Conservation (phyloP, 2,888 invertebrate genomes). For the Melipona bicolor region DNA sequence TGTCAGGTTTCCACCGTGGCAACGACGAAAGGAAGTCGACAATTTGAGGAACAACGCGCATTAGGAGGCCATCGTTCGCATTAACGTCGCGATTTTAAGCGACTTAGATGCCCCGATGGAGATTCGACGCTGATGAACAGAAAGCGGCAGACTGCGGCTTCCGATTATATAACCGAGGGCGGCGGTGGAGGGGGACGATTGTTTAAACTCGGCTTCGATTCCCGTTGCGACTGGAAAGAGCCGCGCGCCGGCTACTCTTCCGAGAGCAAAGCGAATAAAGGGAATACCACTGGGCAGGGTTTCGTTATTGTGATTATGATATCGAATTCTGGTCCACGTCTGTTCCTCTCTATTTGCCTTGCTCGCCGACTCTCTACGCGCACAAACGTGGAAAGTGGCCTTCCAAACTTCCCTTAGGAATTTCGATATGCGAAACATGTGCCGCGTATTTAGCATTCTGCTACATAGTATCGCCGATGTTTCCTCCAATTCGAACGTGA, state of each 20-base stretch:
- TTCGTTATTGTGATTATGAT: constrained; percentile 51
- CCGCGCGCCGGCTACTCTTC: neutral
- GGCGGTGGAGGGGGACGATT: neutral
- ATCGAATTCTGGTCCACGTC: constrained; percentile 31
- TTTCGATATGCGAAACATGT: constrained; percentile 65
- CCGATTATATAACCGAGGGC: neutral
- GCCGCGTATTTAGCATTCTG: constrained; percentile 44
- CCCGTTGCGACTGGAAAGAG: neutral
- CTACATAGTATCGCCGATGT: neutral
- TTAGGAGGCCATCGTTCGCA: neutral
- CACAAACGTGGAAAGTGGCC: constrained; percentile 7
- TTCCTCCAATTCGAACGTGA: constrained; percentile 17
- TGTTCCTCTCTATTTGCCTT: constrained; percentile 37
- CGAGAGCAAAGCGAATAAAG: constrained; percentile 3
- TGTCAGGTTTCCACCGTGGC: neutral
- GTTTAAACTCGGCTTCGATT: constrained; percentile 21
- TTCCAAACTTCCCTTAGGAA: constrained; percentile 56
- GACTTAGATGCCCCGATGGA: constrained; percentile 14
- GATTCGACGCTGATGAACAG: constrained; percentile 13
- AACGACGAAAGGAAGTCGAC: neutral
- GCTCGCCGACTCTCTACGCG: constrained; percentile 23
- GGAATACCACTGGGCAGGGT: constrained; percentile 22
- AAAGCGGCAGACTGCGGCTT: neutral
- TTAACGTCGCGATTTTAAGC: constrained; percentile 14
- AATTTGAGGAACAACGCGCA: neutral